Conservation (phyloP, 2,888 invertebrate genomes). For the Caenorhabditis doughertyi region DNA sequence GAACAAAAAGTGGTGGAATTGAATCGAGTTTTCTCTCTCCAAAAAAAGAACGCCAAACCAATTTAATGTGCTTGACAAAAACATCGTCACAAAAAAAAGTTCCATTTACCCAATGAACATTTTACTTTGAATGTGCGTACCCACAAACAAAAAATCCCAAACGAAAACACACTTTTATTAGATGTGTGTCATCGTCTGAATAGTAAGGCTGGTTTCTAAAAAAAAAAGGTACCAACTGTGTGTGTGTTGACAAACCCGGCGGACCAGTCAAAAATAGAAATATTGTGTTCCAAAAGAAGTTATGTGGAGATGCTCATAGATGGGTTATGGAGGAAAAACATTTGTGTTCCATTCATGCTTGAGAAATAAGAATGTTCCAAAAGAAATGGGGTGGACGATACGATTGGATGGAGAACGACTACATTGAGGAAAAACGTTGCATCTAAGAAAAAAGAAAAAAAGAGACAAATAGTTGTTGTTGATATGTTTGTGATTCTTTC, state of each 20-base stretch:
- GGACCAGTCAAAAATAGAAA: neutral
- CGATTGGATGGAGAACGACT: neutral
- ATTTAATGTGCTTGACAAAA: constrained; percentile 1
- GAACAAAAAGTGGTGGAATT: constrained; percentile 49
- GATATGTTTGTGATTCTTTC: constrained; percentile 48
- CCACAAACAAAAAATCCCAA: constrained; percentile 28
- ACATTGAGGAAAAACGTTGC: constrained; percentile 17
- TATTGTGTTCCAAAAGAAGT: constrained; percentile 8
- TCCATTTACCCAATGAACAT: constrained; percentile 53
- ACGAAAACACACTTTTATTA: constrained; percentile 38
- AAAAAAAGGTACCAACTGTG: neutral
- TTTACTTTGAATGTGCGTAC: neutral
- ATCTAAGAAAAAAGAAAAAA: constrained; percentile 15
- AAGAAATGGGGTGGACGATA: neutral
- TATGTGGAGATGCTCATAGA: neutral
- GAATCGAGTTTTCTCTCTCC: neutral
- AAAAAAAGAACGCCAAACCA: neutral
- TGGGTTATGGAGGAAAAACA: constrained; percentile 8
- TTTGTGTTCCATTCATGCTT: neutral
- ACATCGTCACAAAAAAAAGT: constrained; percentile 33
- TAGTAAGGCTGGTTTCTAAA: neutral
- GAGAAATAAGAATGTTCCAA: neutral
- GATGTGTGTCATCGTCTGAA: constrained; percentile 10
- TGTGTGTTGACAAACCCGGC: neutral
- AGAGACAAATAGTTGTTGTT: constrained; percentile 33